Evolutionary conservation across 2,888 invertebrate genomes (phyloP).

Genomic region (Netelia inedita): DNA sequence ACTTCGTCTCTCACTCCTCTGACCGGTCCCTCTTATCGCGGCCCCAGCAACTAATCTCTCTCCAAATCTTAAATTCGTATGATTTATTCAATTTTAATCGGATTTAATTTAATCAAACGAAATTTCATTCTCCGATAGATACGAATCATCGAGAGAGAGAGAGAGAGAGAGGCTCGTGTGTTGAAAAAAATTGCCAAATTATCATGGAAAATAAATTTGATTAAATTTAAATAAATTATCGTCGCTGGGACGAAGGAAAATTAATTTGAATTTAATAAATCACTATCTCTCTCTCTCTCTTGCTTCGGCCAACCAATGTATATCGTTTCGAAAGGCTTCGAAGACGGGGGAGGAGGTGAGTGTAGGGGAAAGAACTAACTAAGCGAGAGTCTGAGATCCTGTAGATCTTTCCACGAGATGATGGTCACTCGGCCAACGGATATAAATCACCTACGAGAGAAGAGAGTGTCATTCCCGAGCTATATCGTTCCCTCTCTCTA

Average conservation of each 20-base stretch:
- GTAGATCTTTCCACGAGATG: slow-evolving; percentile 82
- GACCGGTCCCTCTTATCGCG: too few species aligned
- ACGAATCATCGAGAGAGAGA: background rate
- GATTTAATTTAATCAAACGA: background rate
- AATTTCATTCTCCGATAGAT: background rate
- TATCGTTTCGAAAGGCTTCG: too few species aligned
- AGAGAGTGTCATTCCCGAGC: slow-evolving; percentile 79
- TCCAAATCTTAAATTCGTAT: background rate
- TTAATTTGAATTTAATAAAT: slow-evolving; percentile 37
- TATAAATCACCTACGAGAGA: slow-evolving; percentile 82
- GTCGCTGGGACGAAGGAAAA: background rate
- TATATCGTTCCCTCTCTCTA: slow-evolving; percentile 37
- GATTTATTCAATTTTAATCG: background rate
- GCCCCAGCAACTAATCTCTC: too few species aligned
- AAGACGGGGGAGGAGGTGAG: slow-evolving; percentile 9
- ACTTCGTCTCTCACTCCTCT: background rate
- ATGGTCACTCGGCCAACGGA: slow-evolving; percentile 81
- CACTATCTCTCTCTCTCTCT: slow-evolving; percentile 25
- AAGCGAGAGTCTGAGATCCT: slow-evolving; percentile 78
- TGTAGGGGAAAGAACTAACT: slow-evolving; percentile 72
- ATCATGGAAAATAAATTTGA: background rate
- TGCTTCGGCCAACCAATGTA: background rate
- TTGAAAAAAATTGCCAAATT: background rate
- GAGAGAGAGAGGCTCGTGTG: background rate
- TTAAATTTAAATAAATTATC: background rate